These are phyloP conservation scores for Gorsachius magnificus DNA, from an alignment of 2,797 vertebrate species.

Conservation along the genomic window DNA sequence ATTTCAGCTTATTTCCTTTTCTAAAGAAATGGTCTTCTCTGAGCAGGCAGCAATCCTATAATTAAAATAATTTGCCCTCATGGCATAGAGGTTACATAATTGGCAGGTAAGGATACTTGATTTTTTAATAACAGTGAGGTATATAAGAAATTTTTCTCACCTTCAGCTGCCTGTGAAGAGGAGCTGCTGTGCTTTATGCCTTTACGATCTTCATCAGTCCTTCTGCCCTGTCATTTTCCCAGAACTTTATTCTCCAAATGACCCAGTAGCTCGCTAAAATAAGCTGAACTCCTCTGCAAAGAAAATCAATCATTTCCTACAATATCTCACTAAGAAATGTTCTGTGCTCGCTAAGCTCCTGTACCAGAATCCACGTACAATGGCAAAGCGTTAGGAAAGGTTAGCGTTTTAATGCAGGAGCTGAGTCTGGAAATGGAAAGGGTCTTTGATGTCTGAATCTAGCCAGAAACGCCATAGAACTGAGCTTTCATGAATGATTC, in stretches of 20 bases:
- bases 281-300: neutral
- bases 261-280: constrained; percentile 3
- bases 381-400: neutral
- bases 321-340: neutral
- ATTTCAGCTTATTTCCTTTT: constrained; percentile 27
- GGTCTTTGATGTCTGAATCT: neutral
- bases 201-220: constrained; percentile 7
- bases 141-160: constrained; percentile 5
- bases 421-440: neutral
- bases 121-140: constrained; percentile 31
- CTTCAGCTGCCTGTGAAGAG: neutral
- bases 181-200: neutral
- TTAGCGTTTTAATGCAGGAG: neutral
- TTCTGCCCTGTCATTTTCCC: constrained; percentile 19
- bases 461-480: neutral
- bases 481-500: neutral
- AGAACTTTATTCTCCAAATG: constrained; percentile 31
- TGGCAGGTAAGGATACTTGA: constrained; percentile 5
- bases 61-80: constrained; percentile 50
- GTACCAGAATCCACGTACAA: neutral
- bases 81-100: constrained; percentile 5
- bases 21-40: neutral
- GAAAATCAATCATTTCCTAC: neutral
- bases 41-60: constrained; percentile 5
- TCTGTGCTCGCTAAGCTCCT: neutral